phyloP scores from a whole-genome alignment of 2,113 vertebrate species.

The Plestiodon gilberti region DNA sequence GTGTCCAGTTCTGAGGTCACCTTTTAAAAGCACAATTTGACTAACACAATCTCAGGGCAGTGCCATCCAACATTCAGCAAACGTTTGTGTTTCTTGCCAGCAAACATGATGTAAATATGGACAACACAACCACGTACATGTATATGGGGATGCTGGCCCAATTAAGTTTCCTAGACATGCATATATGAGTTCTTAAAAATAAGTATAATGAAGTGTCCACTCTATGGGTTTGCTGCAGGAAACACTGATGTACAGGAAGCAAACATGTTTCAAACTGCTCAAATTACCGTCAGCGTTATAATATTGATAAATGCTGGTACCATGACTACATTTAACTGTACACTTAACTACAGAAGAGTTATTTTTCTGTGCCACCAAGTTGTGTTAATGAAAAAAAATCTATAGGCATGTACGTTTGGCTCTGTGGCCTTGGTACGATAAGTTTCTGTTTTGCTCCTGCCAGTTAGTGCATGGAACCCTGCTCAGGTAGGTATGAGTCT shows the following conservation, averaged over 20 bases:
- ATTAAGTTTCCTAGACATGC: not conserved
- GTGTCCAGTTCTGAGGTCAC: not conserved
- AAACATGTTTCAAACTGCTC: not conserved
- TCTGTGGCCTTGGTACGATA: conserved; percentile 27
- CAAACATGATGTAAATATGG: not conserved
- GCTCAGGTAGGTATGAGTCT: conserved; percentile 27
- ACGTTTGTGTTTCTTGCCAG: not conserved
- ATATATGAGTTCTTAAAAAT: not conserved
- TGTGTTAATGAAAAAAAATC: conserved; percentile 16
- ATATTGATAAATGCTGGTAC: not conserved
- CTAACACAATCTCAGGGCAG: not conserved
- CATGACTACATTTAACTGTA: not conserved
- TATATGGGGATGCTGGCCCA: not conserved
- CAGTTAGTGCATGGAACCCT: conserved; percentile 41
- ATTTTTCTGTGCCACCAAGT: not conserved
- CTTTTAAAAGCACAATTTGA: not conserved
- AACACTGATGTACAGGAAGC: not conserved
- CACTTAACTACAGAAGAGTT: not conserved
- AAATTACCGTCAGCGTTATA: not conserved
- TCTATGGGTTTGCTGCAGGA: not conserved
- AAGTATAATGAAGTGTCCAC: not conserved
- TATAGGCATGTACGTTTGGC: conserved; percentile 12
- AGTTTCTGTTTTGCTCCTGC: conserved; percentile 46
- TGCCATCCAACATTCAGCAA: not conserved
- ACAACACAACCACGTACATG: too few relatives aligned